A percentile compares a stretch with the other conserved stretches of the same genome.
Evolutionary conservation across 2,113 vertebrate species (phyloP).

Genomic region (Neomonachus schauinslandi): DNA sequence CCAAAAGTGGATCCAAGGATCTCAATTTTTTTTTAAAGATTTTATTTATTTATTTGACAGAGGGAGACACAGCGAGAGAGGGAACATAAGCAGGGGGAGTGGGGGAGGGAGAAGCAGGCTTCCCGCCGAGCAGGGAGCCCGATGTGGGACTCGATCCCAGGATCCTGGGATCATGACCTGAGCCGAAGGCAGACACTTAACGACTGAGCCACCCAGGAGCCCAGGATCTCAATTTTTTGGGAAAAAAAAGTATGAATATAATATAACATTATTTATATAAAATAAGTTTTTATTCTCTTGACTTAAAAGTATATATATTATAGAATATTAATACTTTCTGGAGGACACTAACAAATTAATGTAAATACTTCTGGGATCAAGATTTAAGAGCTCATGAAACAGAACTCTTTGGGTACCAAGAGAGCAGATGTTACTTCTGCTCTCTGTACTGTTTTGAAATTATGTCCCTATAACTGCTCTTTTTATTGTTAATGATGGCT

Average conservation of each 20-base stretch:
- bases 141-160: too few species aligned
- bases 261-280: not conserved
- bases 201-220: too few species aligned
- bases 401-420: not conserved
- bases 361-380: not conserved
- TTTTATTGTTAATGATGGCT: not conserved
- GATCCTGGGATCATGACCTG: too few species aligned
- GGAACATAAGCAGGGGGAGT: too few species aligned
- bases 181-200: too few species aligned
- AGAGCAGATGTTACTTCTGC: not conserved
- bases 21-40: not conserved
- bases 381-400: not conserved
- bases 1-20: not conserved
- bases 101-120: too few species aligned
- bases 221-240: not conserved
- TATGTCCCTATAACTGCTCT: not conserved
- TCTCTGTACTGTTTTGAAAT: not conserved
- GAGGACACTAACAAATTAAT: not conserved
- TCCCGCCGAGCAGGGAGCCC: too few species aligned
- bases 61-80: too few species aligned
- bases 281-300: slow-evolving; percentile 1
- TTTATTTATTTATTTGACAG: too few species aligned
- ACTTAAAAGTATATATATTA: not conserved
- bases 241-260: not conserved
- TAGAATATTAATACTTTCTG: not conserved